phyloP scores from a whole-genome alignment of 2,113 vertebrate genomes.

The Indri indri region DNA sequence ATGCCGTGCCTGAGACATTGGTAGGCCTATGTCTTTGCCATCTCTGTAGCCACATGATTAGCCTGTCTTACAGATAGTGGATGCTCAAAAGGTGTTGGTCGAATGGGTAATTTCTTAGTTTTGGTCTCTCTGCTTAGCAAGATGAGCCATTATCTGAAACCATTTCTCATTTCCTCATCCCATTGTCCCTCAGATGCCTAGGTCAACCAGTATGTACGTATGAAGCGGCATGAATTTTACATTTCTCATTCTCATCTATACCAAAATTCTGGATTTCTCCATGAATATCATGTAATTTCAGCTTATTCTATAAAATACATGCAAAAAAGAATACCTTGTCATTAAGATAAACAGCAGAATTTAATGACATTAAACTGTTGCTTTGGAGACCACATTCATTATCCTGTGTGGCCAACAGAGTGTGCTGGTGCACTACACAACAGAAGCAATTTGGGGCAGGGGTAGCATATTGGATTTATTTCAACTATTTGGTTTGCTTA shows the following conservation, averaged over 20 bases:
- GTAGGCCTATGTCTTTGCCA: background rate
- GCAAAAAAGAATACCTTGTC: background rate
- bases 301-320: background rate
- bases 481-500: background rate
- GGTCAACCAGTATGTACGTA: no score
- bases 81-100: background rate
- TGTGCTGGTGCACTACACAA: conserved; percentile 58
- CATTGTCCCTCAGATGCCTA: background rate
- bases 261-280: background rate
- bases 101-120: background rate
- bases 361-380: background rate
- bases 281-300: background rate
- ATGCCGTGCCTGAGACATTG: no score
- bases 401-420: conserved; percentile 72
- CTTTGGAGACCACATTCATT: background rate
- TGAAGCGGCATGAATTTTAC: background rate
- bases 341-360: background rate
- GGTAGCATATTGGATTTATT: background rate
- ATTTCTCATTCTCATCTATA: background rate
- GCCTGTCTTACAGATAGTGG: background rate
- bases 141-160: background rate
- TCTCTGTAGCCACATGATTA: background rate
- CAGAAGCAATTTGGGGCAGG: background rate
- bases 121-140: background rate
- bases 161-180: background rate